Percentiles rank a stretch among this genome's conserved stretches.
Conservation (phyloP, 64 coral and sea anemone genomes). For the Platygyra sinensis region DNA sequence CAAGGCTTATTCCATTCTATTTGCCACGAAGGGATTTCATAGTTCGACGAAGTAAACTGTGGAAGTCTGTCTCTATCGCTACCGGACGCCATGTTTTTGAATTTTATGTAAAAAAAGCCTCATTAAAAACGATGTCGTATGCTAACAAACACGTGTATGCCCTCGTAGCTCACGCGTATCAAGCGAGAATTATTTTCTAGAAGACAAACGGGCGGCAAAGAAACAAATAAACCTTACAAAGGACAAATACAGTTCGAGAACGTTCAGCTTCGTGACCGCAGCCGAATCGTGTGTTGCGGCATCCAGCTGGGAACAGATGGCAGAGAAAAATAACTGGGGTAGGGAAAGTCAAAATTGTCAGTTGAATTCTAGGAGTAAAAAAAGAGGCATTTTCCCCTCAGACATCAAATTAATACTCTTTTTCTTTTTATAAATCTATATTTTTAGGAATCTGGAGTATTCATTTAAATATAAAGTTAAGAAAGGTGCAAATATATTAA, state of each 20-base stretch:
- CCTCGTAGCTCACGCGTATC: constrained; percentile 3
- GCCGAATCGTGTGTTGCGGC: background rate
- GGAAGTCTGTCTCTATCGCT: constrained; percentile 52
- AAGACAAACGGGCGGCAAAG: background rate
- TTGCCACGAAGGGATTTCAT: constrained; percentile 95
- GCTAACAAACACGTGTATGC: background rate
- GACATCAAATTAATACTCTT: background rate
- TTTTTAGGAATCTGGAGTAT: background rate
- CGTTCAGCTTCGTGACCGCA: background rate
- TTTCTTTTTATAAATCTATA: background rate
- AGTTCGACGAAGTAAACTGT: constrained; percentile 79
- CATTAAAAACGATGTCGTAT: background rate
- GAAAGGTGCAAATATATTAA: background rate
- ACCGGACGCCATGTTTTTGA: constrained; percentile 59
- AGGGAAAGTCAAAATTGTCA: background rate
- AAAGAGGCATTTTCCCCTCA: background rate
- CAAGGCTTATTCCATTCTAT: constrained; percentile 86
- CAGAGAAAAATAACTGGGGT: background rate
- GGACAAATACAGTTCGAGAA: constrained; percentile 15
- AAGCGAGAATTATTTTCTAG: background rate
- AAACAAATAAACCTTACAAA: constrained; percentile 31
- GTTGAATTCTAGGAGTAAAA: background rate
- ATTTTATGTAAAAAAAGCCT: background rate
- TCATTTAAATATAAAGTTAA: background rate
- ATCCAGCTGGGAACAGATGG: background rate